Base-by-base conservation (phyloP, 2,888 invertebrate genomes). In the Melanophora roralis region DNA sequence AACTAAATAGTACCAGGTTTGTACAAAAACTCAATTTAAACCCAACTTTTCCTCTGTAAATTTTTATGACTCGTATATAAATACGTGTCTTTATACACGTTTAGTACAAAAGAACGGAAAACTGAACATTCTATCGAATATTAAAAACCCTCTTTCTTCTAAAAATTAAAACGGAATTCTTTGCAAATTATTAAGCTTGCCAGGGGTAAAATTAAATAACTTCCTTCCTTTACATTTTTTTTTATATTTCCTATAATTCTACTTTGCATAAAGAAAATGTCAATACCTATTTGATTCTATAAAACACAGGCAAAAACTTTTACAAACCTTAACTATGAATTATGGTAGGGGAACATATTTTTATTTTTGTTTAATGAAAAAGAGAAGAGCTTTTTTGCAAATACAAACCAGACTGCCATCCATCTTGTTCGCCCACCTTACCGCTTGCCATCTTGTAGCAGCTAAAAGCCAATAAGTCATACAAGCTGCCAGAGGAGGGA, bases 391-490 rank as follows among this genome's bases (percentile, higher is more conserved):
- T 65, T 62, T 64, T 16, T 55, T 36, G 19, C 27, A 21, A 21
- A 57, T 62, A 19, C 5, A 23, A 55, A 21, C 40, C n/a, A 45
- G 1, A 23, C 36, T 12, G 4, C 16, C 32, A 21, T 12, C 8
- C 55, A 6, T 32, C 23, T 45, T 23, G 53, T 23, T 38, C 16
- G 47, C 5, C 23, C 34, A 21, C 11, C 11, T 51, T 23, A 23
- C 57, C n/a, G 21, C 34, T 55, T 43, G 9, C 36, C 38, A 32
- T 45, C 12, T 12, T 53, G 12, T 62, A 69, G 51, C 38, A 40
- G 21, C 7, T 43, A 65, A 74, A 74, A 74, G 78, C 65, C 74
- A 78, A 78, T 78, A 79, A 79, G 75, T 71, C 67, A 71, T 80
- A 65, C 62, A 67, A 80, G 71, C 45, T 59, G 38, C 62, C 75